Conservation (phyloP, 2,113 vertebrate species). For the Corydoras maculifer region DNA sequence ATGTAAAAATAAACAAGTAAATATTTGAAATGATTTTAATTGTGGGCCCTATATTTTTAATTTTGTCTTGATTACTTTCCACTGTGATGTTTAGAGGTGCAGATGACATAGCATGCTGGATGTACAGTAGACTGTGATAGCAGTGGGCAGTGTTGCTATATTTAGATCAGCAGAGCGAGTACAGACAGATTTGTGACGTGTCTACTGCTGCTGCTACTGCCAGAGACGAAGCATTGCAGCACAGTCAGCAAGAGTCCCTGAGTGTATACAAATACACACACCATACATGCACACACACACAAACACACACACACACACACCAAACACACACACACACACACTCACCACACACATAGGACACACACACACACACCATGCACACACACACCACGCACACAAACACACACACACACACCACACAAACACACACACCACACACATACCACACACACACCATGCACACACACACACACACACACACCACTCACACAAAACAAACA, state of each 20-base stretch:
- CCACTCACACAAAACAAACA: too few relatives aligned
- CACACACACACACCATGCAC: too few relatives aligned
- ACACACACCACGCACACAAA: slow-evolving; percentile 17
- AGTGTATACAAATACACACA: slow-evolving; percentile 9
- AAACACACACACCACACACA: neutral
- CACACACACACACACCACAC: slow-evolving; percentile 7
- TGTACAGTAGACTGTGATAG: neutral
- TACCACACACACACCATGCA: slow-evolving; percentile 15
- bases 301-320: slow-evolving; percentile 7
- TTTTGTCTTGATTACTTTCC: too few relatives aligned
- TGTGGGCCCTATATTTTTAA: too few relatives aligned
- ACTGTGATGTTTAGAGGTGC: neutral
- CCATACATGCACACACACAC: slow-evolving; percentile 22
- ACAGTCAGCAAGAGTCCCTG: neutral
- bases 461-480: slow-evolving; percentile 23
- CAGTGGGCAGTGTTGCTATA: slow-evolving; percentile 3
- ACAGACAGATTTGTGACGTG: neutral
- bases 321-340: slow-evolving; percentile 16
- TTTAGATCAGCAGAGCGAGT: neutral
- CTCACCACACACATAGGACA: neutral
- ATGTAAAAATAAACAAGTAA: too few relatives aligned
- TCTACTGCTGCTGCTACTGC: neutral
- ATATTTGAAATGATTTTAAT: too few relatives aligned
- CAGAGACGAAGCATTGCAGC: neutral
- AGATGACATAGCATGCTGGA: neutral